phyloP scores from a whole-genome alignment of 2,888 invertebrate genomes.

The Galeruca laticollis region DNA sequence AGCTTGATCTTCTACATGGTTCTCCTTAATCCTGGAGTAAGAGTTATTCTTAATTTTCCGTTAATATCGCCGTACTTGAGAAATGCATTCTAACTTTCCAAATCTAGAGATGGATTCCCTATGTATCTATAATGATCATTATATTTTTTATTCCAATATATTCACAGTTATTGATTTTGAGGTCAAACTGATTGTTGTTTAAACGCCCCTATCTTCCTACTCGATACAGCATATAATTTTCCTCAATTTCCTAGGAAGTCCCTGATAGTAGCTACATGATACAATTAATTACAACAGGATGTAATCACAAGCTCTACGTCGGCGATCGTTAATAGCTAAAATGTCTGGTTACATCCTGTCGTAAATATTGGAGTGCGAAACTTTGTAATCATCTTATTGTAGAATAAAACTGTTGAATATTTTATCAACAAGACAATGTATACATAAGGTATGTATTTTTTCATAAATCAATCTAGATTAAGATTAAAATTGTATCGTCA shows the following conservation, averaged over 20 bases:
- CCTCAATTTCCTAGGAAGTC: neutral
- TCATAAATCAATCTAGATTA: no score
- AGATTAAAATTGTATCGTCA: no score
- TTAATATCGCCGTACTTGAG: no score
- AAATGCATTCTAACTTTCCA: no score
- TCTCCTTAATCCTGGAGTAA: no score
- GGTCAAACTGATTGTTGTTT: neutral
- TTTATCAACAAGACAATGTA: neutral
- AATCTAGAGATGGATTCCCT: no score
- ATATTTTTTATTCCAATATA: no score
- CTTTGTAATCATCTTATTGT: neutral
- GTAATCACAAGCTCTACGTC: conserved; percentile 4
- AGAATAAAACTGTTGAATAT: neutral
- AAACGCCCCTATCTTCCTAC: neutral
- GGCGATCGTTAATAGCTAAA: conserved; percentile 4
- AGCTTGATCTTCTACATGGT: no score
- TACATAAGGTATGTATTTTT: no score
- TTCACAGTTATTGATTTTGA: neutral
- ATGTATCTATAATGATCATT: no score
- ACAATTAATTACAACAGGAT: conserved; percentile 1
- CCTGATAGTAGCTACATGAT: neutral
- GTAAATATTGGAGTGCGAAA: neutral
- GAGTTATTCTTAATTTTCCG: no score
- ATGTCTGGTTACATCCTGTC: neutral
- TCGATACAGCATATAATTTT: neutral